A percentile compares a stretch with the other conserved stretches of the same genome.
phyloP scores from a whole-genome alignment of 2,888 invertebrate species.

The Archaeoteleia sp. region DNA sequence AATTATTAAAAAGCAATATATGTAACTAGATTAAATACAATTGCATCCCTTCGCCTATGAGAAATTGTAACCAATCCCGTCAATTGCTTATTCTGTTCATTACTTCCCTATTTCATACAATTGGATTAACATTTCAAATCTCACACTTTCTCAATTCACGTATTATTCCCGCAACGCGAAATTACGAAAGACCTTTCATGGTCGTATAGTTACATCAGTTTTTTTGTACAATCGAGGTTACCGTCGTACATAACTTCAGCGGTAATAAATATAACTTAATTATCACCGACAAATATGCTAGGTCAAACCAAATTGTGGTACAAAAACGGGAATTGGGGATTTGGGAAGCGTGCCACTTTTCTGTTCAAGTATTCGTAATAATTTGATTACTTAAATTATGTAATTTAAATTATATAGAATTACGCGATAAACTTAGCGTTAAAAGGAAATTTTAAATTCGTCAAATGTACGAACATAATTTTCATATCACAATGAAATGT shows the following conservation, averaged over 20 bases:
- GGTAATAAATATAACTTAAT: too few relatives aligned
- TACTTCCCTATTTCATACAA: constrained; percentile 28
- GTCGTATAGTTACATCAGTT: constrained; percentile 23
- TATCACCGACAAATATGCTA: too few relatives aligned
- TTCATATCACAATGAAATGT: too few relatives aligned
- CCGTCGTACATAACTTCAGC: constrained; percentile 11
- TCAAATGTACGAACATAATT: too few relatives aligned
- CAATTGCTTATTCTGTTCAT: constrained; percentile 21
- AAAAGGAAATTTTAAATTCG: too few relatives aligned
- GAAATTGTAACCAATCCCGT: constrained; percentile 18
- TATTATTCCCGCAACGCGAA: constrained; percentile 36
- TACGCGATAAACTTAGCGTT: too few relatives aligned
- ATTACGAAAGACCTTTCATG: constrained; percentile 40
- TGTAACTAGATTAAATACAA: not conserved
- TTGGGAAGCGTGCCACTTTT: too few relatives aligned
- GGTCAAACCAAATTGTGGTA: too few relatives aligned
- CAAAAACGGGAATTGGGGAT: too few relatives aligned
- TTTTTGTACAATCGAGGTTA: constrained; percentile 27
- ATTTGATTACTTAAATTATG: too few relatives aligned
- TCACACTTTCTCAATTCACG: constrained; percentile 37
- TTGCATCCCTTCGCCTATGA: constrained; percentile 13
- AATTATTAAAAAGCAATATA: not conserved
- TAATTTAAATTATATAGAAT: too few relatives aligned
- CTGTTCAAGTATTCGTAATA: too few relatives aligned
- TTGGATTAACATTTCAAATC: constrained; percentile 29